A percentile compares a stretch with the other conserved stretches of the same genome.
Evolutionary conservation across 2,888 invertebrate genomes (phyloP).

Genomic region (Euzophera pinguis): DNA sequence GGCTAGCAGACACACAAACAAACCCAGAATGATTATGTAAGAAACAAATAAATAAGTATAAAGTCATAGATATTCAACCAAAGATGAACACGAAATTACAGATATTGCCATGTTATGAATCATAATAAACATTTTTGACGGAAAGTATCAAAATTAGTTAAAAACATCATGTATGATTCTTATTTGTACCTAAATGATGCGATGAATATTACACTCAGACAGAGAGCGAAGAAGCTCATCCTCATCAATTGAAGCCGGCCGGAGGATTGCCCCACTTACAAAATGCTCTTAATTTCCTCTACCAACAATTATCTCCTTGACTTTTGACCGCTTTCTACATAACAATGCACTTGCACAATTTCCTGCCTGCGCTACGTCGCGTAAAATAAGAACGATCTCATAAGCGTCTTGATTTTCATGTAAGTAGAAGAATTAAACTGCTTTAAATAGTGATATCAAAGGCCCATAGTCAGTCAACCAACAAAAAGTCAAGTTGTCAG

Average conservation of each 20-base stretch:
- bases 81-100: background rate
- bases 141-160: too few species aligned
- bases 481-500: background rate
- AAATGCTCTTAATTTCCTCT: conserved; percentile 75
- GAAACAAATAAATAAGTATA: conserved; percentile 1
- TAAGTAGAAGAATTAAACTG: too few species aligned
- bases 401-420: background rate
- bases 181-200: too few species aligned
- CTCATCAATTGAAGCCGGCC: conserved; percentile 28
- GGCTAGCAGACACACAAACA: conserved; percentile 54
- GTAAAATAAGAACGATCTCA: background rate
- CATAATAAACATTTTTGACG: too few species aligned
- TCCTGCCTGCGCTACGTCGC: conserved; percentile 35
- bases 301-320: conserved; percentile 76
- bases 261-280: conserved; percentile 65
- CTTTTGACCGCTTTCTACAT: conserved; percentile 77
- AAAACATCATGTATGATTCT: too few species aligned
- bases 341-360: conserved; percentile 56
- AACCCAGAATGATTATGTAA: conserved; percentile 32
- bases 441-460: background rate
- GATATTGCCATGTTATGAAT: background rate
- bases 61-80: background rate
- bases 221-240: conserved; percentile 16
- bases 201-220: conserved; percentile 10
- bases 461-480: background rate